Evolutionary conservation across 2,888 invertebrate species (phyloP).

Genomic region (Charanyca ferruginea): DNA sequence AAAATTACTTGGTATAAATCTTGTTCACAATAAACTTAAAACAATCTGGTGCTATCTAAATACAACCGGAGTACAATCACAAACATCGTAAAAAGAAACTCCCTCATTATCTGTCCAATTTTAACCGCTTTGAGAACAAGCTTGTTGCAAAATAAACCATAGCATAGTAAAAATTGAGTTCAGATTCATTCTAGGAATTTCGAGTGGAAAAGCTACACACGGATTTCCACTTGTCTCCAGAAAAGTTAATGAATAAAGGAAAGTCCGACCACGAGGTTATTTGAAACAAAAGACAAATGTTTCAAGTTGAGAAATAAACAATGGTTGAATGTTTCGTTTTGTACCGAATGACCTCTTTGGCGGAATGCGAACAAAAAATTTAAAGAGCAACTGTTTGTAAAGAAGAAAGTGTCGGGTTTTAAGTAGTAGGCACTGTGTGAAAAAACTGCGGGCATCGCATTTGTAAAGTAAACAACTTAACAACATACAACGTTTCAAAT

Average conservation of each 20-base stretch:
- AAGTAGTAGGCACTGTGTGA: conserved; percentile 52
- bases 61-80: conserved; percentile 65
- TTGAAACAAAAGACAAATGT: conserved; percentile 77
- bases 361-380: conserved; percentile 67
- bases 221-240: conserved; percentile 76
- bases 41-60: conserved; percentile 58
- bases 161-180: conserved; percentile 49
- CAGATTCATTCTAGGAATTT: conserved; percentile 42
- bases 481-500: conserved; percentile 34
- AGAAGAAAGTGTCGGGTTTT: conserved; percentile 60
- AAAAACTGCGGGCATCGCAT: conserved; percentile 52
- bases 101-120: conserved; percentile 76
- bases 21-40: conserved; percentile 55
- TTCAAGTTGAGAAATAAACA: conserved; percentile 69
- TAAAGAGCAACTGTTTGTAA: conserved; percentile 52
- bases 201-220: conserved; percentile 66
- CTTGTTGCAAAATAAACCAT: conserved; percentile 52
- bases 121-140: conserved; percentile 64
- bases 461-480: conserved; percentile 51
- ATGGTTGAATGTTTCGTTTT: conserved; percentile 55
- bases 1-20: conserved; percentile 49
- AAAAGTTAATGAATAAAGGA: conserved; percentile 81
- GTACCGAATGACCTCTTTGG: conserved; percentile 67
- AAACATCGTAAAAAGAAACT: conserved; percentile 72
- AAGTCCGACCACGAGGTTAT: conserved; percentile 75